A percentile compares a stretch with the other conserved stretches of the same genome.
Conservation (phyloP, 2,888 invertebrate species). For the Nowickia ferox region DNA sequence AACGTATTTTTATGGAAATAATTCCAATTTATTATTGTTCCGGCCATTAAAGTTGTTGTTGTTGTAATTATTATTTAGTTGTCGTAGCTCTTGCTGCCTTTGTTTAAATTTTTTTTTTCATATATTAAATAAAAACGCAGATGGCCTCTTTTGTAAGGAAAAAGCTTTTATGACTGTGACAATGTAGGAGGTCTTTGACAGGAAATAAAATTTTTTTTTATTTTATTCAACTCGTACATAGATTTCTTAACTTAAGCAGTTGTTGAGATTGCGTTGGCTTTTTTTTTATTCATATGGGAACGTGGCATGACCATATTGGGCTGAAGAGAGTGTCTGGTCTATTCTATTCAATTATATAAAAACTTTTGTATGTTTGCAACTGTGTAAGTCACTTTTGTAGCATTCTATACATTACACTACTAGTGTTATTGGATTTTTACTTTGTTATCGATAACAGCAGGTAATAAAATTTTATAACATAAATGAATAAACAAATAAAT, state of each 20-base stretch:
- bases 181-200: slow-evolving; percentile 58
- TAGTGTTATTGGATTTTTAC: too few species aligned
- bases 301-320: slow-evolving; percentile 13
- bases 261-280: neutral
- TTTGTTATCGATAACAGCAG: too few species aligned
- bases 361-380: too few species aligned
- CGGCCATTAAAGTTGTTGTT: slow-evolving; percentile 3
- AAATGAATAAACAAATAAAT: too few species aligned
- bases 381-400: neutral
- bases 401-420: too few species aligned
- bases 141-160: slow-evolving; percentile 50
- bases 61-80: slow-evolving; percentile 28
- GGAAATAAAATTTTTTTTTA: slow-evolving; percentile 53
- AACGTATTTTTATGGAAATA: slow-evolving; percentile 56
- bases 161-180: slow-evolving; percentile 44
- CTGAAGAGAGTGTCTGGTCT: neutral
- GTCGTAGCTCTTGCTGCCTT: slow-evolving; percentile 19
- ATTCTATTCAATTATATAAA: too few species aligned
- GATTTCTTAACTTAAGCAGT: slow-evolving; percentile 2
- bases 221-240: neutral
- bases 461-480: too few species aligned
- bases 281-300: slow-evolving; percentile 8
- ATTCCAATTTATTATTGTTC: slow-evolving; percentile 25
- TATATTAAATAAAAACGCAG: slow-evolving; percentile 16
- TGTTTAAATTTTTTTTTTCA: slow-evolving; percentile 6